Evolutionary conservation across 2,113 vertebrate genomes (phyloP).

Genomic region (Ceuthmochares aereus): DNA sequence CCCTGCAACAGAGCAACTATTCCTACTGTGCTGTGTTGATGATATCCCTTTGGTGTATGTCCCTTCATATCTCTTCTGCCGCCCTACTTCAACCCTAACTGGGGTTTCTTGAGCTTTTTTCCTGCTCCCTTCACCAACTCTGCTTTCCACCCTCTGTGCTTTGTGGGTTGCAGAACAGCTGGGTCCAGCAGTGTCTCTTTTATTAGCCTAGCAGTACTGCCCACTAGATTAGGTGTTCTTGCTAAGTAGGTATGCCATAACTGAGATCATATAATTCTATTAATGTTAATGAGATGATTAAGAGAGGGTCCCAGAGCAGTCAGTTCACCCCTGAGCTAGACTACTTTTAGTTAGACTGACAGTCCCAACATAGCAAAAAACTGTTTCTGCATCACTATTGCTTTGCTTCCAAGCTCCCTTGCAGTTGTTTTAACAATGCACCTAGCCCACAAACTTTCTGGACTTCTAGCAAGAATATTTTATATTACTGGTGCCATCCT

Average conservation of each 20-base stretch:
- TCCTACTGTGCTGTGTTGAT: neutral
- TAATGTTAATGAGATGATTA: neutral
- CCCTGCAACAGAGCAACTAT: neutral
- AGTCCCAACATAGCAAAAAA: neutral
- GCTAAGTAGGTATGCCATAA: neutral
- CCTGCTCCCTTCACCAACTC: neutral
- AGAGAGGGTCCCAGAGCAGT: neutral
- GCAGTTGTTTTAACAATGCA: neutral
- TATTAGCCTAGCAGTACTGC: neutral
- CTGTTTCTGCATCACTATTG: neutral
- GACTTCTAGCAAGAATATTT: neutral
- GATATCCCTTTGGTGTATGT: neutral
- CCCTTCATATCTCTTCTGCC: neutral
- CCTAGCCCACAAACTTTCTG: neutral
- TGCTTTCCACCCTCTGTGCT: neutral
- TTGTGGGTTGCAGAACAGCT: neutral
- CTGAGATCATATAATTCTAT: neutral
- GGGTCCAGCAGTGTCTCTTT: neutral
- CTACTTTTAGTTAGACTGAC: neutral
- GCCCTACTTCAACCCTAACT: neutral
- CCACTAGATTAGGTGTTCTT: neutral
- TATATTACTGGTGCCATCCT: neutral
- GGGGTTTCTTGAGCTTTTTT: neutral
- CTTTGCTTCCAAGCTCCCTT: neutral
- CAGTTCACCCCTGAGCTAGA: neutral